Evolutionary conservation across 1,140 invertebrate genomes (phyloP).

Genomic region (Apocrypta bakeri): DNA sequence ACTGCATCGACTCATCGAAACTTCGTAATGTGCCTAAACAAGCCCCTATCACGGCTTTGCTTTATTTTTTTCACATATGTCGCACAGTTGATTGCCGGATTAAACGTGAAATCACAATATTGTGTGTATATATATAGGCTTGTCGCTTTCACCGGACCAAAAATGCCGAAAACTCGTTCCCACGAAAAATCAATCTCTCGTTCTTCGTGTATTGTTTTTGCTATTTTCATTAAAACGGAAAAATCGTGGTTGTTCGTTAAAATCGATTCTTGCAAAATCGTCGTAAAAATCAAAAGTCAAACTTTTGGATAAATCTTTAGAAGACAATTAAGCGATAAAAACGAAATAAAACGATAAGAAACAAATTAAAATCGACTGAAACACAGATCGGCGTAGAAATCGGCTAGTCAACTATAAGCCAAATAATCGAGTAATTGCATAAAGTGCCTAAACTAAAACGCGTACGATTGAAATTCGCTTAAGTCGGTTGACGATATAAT

Average conservation of each 20-base stretch:
- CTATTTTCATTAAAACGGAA: neutral
- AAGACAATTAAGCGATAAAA: neutral
- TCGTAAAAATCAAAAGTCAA: neutral
- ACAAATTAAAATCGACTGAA: neutral
- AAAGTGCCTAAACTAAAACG: slow-evolving; percentile 17
- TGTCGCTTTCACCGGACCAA: slow-evolving; percentile 48
- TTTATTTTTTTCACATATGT: neutral
- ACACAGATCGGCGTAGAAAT: neutral
- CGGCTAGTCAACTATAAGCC: no score
- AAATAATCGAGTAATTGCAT: neutral
- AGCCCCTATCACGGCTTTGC: neutral
- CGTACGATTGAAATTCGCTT: slow-evolving; percentile 31
- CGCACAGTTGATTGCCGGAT: slow-evolving; percentile 45
- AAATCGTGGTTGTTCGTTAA: neutral
- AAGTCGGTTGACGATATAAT: slow-evolving; percentile 7
- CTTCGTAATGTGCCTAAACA: neutral
- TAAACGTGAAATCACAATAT: slow-evolving; percentile 53
- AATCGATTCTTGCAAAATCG: neutral
- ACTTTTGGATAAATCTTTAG: neutral
- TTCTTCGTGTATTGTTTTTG: neutral
- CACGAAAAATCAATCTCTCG: slow-evolving; percentile 11
- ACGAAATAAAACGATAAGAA: neutral
- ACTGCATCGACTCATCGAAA: neutral
- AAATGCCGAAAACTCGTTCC: slow-evolving; percentile 55
- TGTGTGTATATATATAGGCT: no score